Evolutionary conservation across 2,888 invertebrate genomes (phyloP).

Genomic region (Brenthis hecate): DNA sequence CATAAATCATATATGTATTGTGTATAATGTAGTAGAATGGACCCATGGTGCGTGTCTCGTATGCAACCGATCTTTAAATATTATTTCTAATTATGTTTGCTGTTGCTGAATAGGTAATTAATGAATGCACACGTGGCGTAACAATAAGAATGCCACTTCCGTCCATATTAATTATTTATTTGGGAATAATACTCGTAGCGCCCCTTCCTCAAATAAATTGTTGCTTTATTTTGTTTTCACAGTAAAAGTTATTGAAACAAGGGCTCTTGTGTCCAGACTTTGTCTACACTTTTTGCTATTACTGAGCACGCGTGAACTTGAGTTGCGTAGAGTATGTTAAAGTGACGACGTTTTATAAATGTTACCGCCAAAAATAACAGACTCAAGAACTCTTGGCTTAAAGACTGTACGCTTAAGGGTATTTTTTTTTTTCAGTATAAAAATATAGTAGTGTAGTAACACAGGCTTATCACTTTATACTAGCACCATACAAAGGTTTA

Average conservation of each 20-base stretch:
- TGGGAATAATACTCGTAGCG: neutral
- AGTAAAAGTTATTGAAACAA: constrained; percentile 11
- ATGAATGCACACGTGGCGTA: constrained; percentile 1
- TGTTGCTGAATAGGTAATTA: neutral
- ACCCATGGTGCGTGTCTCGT: too few relatives aligned
- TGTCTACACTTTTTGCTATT: constrained; percentile 24
- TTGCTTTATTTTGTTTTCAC: neutral
- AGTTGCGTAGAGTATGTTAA: neutral
- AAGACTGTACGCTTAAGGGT: neutral
- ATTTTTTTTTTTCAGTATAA: neutral
- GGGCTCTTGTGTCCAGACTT: constrained; percentile 31
- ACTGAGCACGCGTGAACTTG: constrained; percentile 27
- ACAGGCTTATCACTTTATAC: too few relatives aligned
- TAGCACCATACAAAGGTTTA: too few relatives aligned
- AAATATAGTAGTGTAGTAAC: neutral
- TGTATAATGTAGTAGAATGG: too few relatives aligned
- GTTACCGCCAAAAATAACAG: constrained; percentile 8
- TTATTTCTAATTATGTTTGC: constrained; percentile 1
- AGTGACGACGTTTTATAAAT: neutral
- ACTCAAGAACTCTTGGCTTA: neutral
- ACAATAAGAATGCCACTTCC: constrained; percentile 5
- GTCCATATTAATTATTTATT: neutral
- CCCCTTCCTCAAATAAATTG: neutral
- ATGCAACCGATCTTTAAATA: neutral
- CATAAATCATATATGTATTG: too few relatives aligned